Evolutionary conservation across 53 echinoderm and acorn worm genomes (phyloP).

Genomic region (Arbacia lixula): DNA sequence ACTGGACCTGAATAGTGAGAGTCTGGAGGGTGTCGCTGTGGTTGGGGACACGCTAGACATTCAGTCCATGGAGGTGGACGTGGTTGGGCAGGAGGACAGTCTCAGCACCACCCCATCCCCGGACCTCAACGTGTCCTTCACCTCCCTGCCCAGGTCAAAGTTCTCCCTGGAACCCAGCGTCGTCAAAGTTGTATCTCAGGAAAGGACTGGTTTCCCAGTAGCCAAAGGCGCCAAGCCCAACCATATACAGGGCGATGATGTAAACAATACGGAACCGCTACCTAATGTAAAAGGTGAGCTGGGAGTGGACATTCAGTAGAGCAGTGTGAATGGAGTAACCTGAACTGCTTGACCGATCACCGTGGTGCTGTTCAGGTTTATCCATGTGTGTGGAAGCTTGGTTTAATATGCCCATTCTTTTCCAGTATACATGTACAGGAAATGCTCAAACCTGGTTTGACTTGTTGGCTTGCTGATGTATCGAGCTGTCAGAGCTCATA

Average conservation of each 20-base stretch:
- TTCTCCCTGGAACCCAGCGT: slow-evolving; percentile 77
- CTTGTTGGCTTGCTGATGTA: too few species aligned
- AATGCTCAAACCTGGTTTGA: too few species aligned
- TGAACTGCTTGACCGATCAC: too few species aligned
- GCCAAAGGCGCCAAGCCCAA: slow-evolving; percentile 51
- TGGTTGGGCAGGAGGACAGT: slow-evolving; percentile 75
- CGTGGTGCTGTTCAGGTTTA: too few species aligned
- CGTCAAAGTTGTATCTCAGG: slow-evolving; percentile 39
- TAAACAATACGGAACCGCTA: background rate
- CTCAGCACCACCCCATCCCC: slow-evolving; percentile 53
- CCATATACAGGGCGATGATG: slow-evolving; percentile 54
- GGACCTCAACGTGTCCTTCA: slow-evolving; percentile 79
- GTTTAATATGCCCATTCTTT: too few species aligned
- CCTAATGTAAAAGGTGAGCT: slow-evolving; percentile 37
- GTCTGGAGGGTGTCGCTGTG: slow-evolving; percentile 11
- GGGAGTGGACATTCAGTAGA: too few species aligned
- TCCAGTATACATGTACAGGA: too few species aligned
- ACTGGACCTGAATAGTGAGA: slow-evolving; percentile 28
- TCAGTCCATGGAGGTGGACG: slow-evolving; percentile 93
- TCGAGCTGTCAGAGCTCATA: too few species aligned
- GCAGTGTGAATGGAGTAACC: too few species aligned
- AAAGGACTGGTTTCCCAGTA: slow-evolving; percentile 42
- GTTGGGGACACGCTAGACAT: slow-evolving; percentile 77
- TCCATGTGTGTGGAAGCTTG: too few species aligned
- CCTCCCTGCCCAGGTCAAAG: slow-evolving; percentile 77